A percentile compares a stretch with the other conserved stretches of the same genome.
These are phyloP conservation scores for Endotricha flammealis DNA, from an alignment of 2,888 invertebrate species.

Conservation along the genomic window DNA sequence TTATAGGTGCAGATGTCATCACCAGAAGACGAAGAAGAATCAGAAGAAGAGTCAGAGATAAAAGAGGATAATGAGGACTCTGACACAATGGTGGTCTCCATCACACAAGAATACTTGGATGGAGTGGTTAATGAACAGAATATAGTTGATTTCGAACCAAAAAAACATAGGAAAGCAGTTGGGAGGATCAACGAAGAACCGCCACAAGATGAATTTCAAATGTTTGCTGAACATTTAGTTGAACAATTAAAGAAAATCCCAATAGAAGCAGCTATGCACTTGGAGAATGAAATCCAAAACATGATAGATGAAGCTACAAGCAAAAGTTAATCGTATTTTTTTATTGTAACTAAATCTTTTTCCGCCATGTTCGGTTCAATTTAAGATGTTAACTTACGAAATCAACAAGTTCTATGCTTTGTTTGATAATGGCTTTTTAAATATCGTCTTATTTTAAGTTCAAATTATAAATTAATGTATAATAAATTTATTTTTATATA, in stretches of 20 bases:
- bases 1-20: background rate
- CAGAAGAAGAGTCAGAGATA: background rate
- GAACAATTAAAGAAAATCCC: conserved; percentile 16
- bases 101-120: conserved; percentile 5
- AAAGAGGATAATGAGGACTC: background rate
- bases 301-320: conserved; percentile 11
- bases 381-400: no score
- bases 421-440: no score
- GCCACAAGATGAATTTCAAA: conserved; percentile 17
- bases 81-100: conserved; percentile 5
- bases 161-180: background rate
- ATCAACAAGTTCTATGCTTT: no score
- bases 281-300: conserved; percentile 14
- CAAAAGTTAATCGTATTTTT: no score
- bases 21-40: background rate
- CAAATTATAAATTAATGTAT: no score
- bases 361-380: no score
- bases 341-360: no score
- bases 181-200: background rate
- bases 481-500: no score
- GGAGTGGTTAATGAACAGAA: background rate
- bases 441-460: no score
- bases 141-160: background rate
- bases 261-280: conserved; percentile 4
- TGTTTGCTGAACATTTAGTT: conserved; percentile 18